These are phyloP conservation scores for Cygnus buccinator DNA, from an alignment of 2,113 vertebrate species.

Conservation along the genomic window DNA sequence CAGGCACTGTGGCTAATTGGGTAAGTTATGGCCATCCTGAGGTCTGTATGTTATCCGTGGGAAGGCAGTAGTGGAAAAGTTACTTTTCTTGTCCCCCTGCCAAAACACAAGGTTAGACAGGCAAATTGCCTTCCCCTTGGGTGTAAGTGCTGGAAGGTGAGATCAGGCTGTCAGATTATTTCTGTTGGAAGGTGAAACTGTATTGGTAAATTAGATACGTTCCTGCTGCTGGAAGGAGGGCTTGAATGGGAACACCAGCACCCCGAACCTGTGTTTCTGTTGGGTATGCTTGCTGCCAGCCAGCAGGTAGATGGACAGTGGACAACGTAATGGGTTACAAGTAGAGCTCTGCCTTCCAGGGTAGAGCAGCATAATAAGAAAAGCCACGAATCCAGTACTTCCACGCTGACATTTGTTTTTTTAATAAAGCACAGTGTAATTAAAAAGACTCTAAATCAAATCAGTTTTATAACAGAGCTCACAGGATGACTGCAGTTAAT, in stretches of 20 bases:
- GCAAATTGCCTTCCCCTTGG: neutral
- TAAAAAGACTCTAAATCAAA: slow-evolving; percentile 22
- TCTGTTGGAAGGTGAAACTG: neutral
- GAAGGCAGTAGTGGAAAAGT: neutral
- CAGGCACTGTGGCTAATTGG: neutral
- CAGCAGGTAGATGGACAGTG: neutral
- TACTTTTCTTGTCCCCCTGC: neutral
- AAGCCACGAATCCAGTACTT: neutral
- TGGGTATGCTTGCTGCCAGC: neutral
- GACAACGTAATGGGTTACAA: neutral
- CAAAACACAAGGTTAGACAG: neutral
- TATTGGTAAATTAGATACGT: neutral
- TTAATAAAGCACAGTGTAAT: neutral
- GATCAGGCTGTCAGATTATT: slow-evolving; percentile 1
- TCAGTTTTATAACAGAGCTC: slow-evolving; percentile 25
- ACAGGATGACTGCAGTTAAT: slow-evolving; percentile 43
- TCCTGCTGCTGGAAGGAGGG: neutral
- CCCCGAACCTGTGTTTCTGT: neutral
- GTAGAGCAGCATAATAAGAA: neutral
- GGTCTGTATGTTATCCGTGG: neutral
- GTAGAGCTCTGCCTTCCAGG: neutral
- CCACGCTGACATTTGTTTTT: neutral
- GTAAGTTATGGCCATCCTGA: neutral
- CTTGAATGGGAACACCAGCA: neutral
- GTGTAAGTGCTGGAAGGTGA: neutral